A percentile compares a stretch with the other conserved stretches of the same genome.
phyloP scores from a whole-genome alignment of 2,797 vertebrate genomes.

The Ambastaia sidthimunki region DNA sequence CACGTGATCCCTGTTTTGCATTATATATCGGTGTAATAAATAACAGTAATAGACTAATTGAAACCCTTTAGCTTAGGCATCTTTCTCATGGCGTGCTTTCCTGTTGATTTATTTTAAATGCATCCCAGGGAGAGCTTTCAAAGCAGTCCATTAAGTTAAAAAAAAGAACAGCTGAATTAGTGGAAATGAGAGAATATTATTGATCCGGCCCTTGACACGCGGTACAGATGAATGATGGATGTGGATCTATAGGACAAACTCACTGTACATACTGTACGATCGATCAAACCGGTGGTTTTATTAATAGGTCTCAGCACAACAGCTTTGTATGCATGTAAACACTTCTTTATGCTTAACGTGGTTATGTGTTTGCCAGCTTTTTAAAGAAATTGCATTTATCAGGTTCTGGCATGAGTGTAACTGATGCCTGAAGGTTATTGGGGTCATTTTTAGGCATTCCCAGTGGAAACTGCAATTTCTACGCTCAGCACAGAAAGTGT shows the following conservation, averaged over 20 bases:
- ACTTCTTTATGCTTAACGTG: neutral
- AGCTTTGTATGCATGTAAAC: neutral
- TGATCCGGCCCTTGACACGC: constrained; percentile 7
- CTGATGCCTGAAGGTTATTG: constrained; percentile 28
- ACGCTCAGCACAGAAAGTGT: constrained; percentile 25
- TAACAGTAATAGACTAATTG: neutral
- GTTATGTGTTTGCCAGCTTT: neutral
- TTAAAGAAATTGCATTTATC: neutral
- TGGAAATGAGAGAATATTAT: neutral
- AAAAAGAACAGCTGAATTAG: neutral
- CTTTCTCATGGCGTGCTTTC: neutral
- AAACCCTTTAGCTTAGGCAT: neutral
- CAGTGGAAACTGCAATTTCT: neutral
- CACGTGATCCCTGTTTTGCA: neutral
- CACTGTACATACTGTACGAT: constrained; percentile 9
- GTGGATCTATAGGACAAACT: neutral
- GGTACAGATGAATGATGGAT: constrained; percentile 15
- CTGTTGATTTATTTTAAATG: neutral
- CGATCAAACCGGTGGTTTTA: neutral
- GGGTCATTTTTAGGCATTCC: constrained; percentile 31
- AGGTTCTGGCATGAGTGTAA: neutral
- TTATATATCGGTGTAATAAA: neutral
- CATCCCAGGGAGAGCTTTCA: neutral
- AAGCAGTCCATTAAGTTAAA: neutral
- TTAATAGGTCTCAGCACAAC: constrained; percentile 16